phyloP scores from a whole-genome alignment of 2,113 vertebrate genomes.

The Mionectes macconnelli region DNA sequence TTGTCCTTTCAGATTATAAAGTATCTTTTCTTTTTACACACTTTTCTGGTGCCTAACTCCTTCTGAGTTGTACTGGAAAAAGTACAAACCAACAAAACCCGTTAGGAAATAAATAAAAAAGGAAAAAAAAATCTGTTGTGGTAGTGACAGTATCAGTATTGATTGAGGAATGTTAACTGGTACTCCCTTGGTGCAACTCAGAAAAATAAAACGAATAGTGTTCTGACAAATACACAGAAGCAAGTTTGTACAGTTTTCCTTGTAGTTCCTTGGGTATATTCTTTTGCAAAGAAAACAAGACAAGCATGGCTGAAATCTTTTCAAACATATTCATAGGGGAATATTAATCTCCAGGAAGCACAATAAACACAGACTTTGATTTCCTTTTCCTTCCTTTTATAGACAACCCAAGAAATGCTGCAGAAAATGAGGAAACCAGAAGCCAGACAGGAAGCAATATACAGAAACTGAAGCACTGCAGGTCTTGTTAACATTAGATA shows the following conservation, averaged over 20 bases:
- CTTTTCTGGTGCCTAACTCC: not conserved
- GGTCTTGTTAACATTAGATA: constrained; percentile 53
- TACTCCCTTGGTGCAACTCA: not conserved
- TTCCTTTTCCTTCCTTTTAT: constrained; percentile 50
- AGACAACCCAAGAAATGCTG: constrained; percentile 20
- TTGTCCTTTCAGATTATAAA: not conserved
- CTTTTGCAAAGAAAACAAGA: constrained; percentile 31
- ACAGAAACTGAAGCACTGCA: constrained; percentile 29
- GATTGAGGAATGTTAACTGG: not conserved
- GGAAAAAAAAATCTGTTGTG: not conserved
- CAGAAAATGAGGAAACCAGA: constrained; percentile 61
- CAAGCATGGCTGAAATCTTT: constrained; percentile 33
- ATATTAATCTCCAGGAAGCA: constrained; percentile 54
- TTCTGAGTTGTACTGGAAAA: not conserved
- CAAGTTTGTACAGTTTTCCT: not conserved
- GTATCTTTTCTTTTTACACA: not conserved
- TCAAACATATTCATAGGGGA: constrained; percentile 20
- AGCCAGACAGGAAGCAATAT: constrained; percentile 52
- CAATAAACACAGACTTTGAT: constrained; percentile 58
- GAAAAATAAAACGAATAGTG: constrained; percentile 13
- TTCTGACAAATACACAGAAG: constrained; percentile 36
- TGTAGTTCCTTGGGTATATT: not conserved
- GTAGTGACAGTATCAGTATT: not conserved
- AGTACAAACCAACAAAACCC: not conserved
- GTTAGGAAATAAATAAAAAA: not conserved